Base-by-base conservation (phyloP, 2,113 vertebrate genomes). In the Steatornis caripensis region DNA sequence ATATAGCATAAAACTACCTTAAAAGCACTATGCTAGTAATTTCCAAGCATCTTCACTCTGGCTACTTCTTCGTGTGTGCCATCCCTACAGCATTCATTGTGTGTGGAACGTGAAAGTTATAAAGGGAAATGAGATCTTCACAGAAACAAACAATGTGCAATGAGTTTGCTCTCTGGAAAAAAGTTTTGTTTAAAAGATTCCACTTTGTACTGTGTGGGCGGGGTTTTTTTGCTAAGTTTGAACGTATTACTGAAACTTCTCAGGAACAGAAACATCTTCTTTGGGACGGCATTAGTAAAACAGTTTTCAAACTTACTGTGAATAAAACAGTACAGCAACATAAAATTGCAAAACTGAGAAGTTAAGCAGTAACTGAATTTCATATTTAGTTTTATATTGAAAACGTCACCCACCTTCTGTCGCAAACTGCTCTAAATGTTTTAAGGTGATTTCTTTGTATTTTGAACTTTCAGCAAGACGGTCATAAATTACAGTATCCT, bases 401-500 rank as follows among this genome's bases (percentile, higher is more conserved):
- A 57, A 41, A 6, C 22, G 77, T 29, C 32, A 96, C 98, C 97
- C 83, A 99, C 99, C 99, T 98, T 99, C 99, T 19, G 99, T 99
- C 75, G 99, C 99, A 98, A 99, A 99, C 97, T 99, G 99, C 91
- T 99, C 99, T 98, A 99, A 98, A 97, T 99, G 99, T 97, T 99
- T 99, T 87, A 99, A 97, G 26, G 99, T 99, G 92, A 99, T 99
- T 97, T 99, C 99, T 98, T 99, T 99, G 98, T 99, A 99, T 97
- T 98, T 99, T 75, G 99, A 99, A 93, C 97, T 99, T 98, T 99
- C 99, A 64, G 99, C 99, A 95, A 99, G 98, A 66, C 99, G 99
- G 87, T 99, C 99, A 95, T 99, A 99, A 98, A 99, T 99, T 72
- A 99, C 99, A 1, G 99, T 99, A 97, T 99, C 99, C 99, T 99